These are phyloP conservation scores for Oreochromis niloticus DNA, from an alignment of 2,113 vertebrate genomes.

Conservation along the genomic window DNA sequence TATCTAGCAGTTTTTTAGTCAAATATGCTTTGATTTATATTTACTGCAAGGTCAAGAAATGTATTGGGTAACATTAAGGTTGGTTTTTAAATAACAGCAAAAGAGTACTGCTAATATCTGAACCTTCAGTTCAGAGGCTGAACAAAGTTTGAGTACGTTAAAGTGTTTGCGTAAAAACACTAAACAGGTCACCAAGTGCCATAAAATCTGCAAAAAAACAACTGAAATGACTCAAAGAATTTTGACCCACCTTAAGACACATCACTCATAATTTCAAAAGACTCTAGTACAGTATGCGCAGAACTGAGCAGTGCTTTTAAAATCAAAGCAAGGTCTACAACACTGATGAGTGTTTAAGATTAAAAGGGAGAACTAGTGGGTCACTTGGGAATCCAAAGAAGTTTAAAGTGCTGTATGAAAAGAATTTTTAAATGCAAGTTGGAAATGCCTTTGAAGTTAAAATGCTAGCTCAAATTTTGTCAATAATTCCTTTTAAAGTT, in stretches of 20 bases:
- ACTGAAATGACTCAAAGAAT: neutral
- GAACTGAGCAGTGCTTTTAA: neutral
- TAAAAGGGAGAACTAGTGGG: constrained; percentile 19
- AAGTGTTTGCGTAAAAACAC: neutral
- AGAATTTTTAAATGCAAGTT: constrained; percentile 26
- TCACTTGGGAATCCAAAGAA: constrained; percentile 36
- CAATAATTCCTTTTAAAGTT: constrained; percentile 42
- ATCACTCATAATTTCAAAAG: constrained; percentile 15
- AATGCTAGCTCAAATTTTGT: constrained; percentile 22
- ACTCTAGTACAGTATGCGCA: neutral
- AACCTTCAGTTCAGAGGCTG: neutral
- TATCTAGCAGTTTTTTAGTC: neutral
- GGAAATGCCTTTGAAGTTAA: constrained; percentile 52
- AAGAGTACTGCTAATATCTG: neutral
- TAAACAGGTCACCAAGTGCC: neutral
- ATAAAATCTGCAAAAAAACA: neutral
- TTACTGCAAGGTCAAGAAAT: neutral
- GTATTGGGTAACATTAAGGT: neutral
- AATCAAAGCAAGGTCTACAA: constrained; percentile 31
- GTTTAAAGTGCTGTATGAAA: constrained; percentile 1
- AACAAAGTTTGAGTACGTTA: neutral
- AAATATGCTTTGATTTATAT: neutral
- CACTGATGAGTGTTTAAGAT: constrained; percentile 7
- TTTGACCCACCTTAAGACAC: neutral
- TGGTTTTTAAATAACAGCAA: neutral